phyloP scores from a whole-genome alignment of 2,113 vertebrate genomes.

The Istiophorus platypterus region DNA sequence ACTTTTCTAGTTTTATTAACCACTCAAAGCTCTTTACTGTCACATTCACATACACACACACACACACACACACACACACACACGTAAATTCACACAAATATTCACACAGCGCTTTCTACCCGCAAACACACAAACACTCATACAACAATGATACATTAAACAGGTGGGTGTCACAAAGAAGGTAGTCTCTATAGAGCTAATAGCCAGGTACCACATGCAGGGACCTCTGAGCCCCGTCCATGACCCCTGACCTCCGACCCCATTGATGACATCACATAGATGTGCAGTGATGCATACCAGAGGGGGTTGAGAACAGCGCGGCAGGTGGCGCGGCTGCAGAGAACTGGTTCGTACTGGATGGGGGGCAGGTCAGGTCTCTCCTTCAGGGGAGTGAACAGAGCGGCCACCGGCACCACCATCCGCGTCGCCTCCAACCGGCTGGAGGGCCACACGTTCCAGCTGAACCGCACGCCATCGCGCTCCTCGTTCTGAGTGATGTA shows the following conservation, averaged over 20 bases:
- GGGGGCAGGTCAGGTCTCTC: conserved; percentile 95
- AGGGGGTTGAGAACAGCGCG: conserved; percentile 96
- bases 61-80: too few relatives aligned
- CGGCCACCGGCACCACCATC: conserved; percentile 95
- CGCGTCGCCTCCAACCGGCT: conserved; percentile 96
- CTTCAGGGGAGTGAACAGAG: conserved; percentile 92
- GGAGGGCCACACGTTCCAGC: conserved; percentile 99
- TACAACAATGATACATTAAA: too few relatives aligned
- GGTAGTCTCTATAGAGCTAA: too few relatives aligned
- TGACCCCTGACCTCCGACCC: neutral
- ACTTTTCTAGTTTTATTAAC: too few relatives aligned
- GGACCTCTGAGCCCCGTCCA: neutral
- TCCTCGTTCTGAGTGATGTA: conserved; percentile 99
- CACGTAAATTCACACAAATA: too few relatives aligned
- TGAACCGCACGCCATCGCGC: conserved; percentile 96
- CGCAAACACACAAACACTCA: too few relatives aligned
- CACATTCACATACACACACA: too few relatives aligned
- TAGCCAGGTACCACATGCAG: too few relatives aligned
- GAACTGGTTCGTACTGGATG: conserved; percentile 96
- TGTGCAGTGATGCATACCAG: conserved; percentile 84
- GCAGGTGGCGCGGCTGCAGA: conserved; percentile 97
- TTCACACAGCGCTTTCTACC: too few relatives aligned
- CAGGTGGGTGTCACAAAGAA: too few relatives aligned
- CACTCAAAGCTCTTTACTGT: too few relatives aligned
- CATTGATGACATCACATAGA: neutral